Percentiles rank a stretch among this genome's conserved stretches.
Evolutionary conservation across 2,113 vertebrate genomes (phyloP).

Genomic region (Danionella cerebrum): DNA sequence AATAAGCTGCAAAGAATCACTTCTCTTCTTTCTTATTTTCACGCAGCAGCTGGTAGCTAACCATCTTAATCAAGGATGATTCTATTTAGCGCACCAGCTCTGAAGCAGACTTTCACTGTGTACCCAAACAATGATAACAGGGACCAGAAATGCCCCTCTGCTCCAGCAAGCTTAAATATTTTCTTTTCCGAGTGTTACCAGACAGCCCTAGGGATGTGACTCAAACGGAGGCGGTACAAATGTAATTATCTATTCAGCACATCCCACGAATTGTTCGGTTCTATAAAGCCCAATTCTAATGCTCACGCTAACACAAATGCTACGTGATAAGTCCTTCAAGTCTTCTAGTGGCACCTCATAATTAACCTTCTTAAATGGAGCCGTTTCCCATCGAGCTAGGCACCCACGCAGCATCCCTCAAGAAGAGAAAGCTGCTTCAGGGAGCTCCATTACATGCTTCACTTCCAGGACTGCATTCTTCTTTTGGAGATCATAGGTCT

Average conservation of each 20-base stretch:
- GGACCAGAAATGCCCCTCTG: not conserved
- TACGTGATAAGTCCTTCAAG: not conserved
- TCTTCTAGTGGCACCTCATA: constrained; percentile 13
- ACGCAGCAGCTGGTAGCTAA: constrained; percentile 3
- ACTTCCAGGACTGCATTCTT: not conserved
- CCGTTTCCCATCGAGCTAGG: not conserved
- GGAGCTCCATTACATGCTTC: constrained; percentile 25
- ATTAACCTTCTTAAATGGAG: constrained; percentile 30
- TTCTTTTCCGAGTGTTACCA: not conserved
- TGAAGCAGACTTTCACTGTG: not conserved
- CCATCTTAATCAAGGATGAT: constrained; percentile 6
- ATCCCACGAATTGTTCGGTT: not conserved
- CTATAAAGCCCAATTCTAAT: not conserved
- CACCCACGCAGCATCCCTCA: constrained; percentile 1
- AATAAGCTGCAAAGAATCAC: not conserved
- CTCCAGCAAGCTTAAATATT: constrained; percentile 1
- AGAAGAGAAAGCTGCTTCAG: not conserved
- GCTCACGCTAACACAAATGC: not conserved
- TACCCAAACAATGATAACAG: not conserved
- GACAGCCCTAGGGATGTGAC: not conserved
- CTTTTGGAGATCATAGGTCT: not conserved
- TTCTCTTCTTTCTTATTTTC: not conserved
- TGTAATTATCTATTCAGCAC: constrained; percentile 19
- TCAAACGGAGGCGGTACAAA: not conserved
- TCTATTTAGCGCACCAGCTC: constrained; percentile 4